Base-by-base conservation (phyloP, 2,797 vertebrate genomes). In the Astyanax mexicanus region DNA sequence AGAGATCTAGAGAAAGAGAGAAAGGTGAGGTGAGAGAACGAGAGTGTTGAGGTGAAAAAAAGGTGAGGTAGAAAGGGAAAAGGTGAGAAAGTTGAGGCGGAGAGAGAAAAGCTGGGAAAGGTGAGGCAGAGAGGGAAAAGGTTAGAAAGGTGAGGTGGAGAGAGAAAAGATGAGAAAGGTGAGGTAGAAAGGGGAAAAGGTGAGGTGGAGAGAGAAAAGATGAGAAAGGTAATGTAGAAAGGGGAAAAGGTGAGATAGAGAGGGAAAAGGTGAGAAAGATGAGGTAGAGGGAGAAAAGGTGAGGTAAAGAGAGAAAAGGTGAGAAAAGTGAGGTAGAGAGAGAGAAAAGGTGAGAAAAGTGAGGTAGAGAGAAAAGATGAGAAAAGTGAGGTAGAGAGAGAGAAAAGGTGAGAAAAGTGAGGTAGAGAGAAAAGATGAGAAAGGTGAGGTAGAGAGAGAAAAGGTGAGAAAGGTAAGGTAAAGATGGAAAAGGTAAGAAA, bases 1-100 rank as follows among this genome's bases (percentile, higher is more conserved):
- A 75, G 67, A 25, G 72, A 38, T 19, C 55, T 23, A 74, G 27
- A 69, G 44, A 27, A 40, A n/a, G n/a, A n/a, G n/a, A n/a, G n/a
- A n/a, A n/a, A n/a, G n/a, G n/a, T n/a, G n/a, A n/a, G n/a, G n/a
- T n/a, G n/a, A n/a, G n/a, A n/a, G n/a, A n/a, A n/a, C n/a, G n/a
- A n/a, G n/a, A n/a, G n/a, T n/a, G n/a, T n/a, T n/a, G n/a, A n/a
- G n/a, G n/a, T n/a, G n/a, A n/a, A n/a, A n/a, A n/a, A n/a, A n/a
- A n/a, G n/a, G 65, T 44, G 72, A 13, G 40, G 54, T 32, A 57
- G 27, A 25, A 32, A 21, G 27, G 15, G 6, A 29, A 57, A 19
- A n/a, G n/a, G 67, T 73, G 55, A 25, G 29, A 32, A 64, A 21
- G 29, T 44, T n/a, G n/a, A n/a, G 9, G 55, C 13, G 21, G n/a